phyloP scores from a whole-genome alignment of 1,140 invertebrate genomes.

The Drosophila prosaltans region DNA sequence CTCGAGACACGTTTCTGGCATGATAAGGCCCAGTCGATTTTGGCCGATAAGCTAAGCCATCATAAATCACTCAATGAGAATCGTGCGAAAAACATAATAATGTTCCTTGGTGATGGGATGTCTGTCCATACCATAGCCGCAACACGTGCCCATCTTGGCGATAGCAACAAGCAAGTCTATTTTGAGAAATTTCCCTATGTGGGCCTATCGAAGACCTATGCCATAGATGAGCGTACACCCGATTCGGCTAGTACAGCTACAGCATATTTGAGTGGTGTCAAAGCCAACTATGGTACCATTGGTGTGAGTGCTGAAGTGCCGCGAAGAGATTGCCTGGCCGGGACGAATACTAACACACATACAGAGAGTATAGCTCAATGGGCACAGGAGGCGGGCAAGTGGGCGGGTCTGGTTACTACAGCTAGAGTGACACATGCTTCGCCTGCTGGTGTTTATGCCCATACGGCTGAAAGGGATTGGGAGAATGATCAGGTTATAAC shows the following conservation, averaged over 20 bases:
- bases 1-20: slow-evolving; percentile 65
- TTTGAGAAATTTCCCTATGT: slow-evolving; percentile 90
- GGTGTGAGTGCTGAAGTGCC: slow-evolving; percentile 88
- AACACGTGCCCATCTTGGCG: slow-evolving; percentile 87
- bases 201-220: slow-evolving; percentile 91
- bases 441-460: slow-evolving; percentile 91
- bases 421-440: slow-evolving; percentile 92
- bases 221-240: slow-evolving; percentile 88
- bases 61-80: slow-evolving; percentile 82
- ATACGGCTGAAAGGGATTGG: slow-evolving; percentile 89
- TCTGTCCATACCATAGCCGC: slow-evolving; percentile 89
- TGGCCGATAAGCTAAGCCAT: slow-evolving; percentile 65
- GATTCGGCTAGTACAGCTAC: slow-evolving; percentile 92
- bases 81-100: slow-evolving; percentile 88
- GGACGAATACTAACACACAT: slow-evolving; percentile 83
- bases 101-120: slow-evolving; percentile 93
- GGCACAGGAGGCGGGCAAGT: slow-evolving; percentile 89
- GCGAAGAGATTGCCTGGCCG: slow-evolving; percentile 84
- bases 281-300: slow-evolving; percentile 89
- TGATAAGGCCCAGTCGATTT: slow-evolving; percentile 68
- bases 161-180: slow-evolving; percentile 86
- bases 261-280: slow-evolving; percentile 92
- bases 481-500: slow-evolving; percentile 87
- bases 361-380: slow-evolving; percentile 86
- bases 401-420: slow-evolving; percentile 90